Base-by-base conservation (phyloP, 2,888 invertebrate species). In the Portevinia maculata region DNA sequence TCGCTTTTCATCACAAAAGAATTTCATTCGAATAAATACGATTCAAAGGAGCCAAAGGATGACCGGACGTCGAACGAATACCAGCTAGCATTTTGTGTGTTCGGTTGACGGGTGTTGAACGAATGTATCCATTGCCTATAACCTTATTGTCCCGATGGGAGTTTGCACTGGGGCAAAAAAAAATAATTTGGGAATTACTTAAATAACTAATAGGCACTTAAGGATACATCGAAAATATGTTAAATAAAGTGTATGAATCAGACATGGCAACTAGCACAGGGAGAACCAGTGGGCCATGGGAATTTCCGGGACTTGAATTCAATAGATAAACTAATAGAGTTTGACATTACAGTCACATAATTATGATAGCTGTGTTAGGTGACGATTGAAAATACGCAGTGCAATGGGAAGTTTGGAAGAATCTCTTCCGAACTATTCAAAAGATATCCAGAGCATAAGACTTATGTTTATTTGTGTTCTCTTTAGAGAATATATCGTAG, bases 1-100 rank as follows among this genome's bases (percentile, higher is more conserved):
- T 67, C 83, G 71, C 71, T 78, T 83, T 83, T 83, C 83, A 83
- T 83, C 83, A 83, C 83, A 83, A 83, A 83, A 83, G 78, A 83
- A 83, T 83, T 83, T 83, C 83, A 83, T 78, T 73, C 83, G 67
- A 76, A 78, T 83, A 83, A 78, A 81, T 65, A 65, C 48, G 71
- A 46, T 76, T 65, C 55, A 71, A 57, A 71, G 62, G 71, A 59
- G 53, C 70, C 44, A 75, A 75, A 70, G 44, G 76, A 70, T 81
- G 62, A 62, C 76, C 62, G 62, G 62, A 67, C 74, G 34, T 67
- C 34, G 34, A 21, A 59, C 21, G 46, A 39, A 34, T n/a, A 30
- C 9, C 24, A 71, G n/a, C 13, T 32, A n/a, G 44, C n/a, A 15
- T 11, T 37, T 13, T 44, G n/a, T 19, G 19, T 37, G 53, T 59